Conservation (phyloP, 2,888 invertebrate species). For the Drosophila nigricruria region DNA sequence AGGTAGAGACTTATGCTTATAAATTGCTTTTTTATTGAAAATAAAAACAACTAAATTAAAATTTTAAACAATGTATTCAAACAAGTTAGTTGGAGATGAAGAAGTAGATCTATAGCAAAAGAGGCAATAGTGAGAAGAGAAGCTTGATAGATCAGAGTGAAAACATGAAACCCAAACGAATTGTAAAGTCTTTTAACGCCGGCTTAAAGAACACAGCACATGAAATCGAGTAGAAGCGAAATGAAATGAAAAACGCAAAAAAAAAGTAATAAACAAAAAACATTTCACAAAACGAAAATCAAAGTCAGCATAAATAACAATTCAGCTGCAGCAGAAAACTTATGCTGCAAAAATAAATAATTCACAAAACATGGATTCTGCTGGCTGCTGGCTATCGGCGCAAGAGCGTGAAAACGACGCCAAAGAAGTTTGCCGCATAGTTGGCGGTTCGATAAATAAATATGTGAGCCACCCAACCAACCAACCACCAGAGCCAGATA, state of each 20-base stretch:
- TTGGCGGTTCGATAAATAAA: conserved; percentile 67
- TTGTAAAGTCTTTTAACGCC: conserved; percentile 4
- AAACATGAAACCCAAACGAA: not conserved
- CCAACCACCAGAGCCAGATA: conserved; percentile 16
- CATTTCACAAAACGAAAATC: conserved; percentile 30
- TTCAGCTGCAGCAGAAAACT: conserved; percentile 30
- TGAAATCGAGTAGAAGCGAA: conserved; percentile 7
- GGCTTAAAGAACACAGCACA: conserved; percentile 13
- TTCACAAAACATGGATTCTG: conserved; percentile 26
- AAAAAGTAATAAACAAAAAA: not conserved
- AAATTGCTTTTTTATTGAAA: conserved; percentile 78
- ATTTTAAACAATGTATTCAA: conserved; percentile 12
- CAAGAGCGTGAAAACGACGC: conserved; percentile 56
- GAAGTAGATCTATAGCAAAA: no score
- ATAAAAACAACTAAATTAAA: conserved; percentile 66
- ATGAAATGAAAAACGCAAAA: not conserved
- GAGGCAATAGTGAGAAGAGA: no score
- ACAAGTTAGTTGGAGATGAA: not conserved
- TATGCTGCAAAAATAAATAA: conserved; percentile 42
- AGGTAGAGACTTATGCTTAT: conserved; percentile 47
- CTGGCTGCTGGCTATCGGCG: conserved; percentile 26
- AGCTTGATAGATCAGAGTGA: no score
- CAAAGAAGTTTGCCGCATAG: conserved; percentile 75
- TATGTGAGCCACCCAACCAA: conserved; percentile 46
- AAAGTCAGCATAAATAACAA: conserved; percentile 56